Evolutionary conservation across 2,888 invertebrate species (phyloP).

Genomic region (Aphrophora alni): DNA sequence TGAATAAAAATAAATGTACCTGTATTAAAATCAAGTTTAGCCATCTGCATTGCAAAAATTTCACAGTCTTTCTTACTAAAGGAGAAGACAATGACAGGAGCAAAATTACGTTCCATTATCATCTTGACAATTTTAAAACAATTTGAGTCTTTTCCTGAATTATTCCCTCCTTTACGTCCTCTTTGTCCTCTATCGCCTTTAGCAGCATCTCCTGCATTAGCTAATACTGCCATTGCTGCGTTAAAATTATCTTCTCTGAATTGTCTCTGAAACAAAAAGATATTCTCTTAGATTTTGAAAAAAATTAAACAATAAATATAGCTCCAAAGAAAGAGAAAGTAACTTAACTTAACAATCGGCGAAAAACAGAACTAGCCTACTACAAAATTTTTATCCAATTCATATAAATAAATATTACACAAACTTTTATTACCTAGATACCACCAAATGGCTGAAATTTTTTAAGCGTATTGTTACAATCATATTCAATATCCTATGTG

Average conservation of each 20-base stretch:
- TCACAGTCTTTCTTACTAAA: slow-evolving; percentile 99
- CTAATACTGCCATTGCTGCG: slow-evolving; percentile 93
- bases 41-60: slow-evolving; percentile 94
- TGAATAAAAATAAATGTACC: slow-evolving; percentile 59
- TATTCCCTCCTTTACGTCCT: slow-evolving; percentile 74
- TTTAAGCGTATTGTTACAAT: no score
- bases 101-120: slow-evolving; percentile 97
- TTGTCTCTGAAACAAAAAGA: slow-evolving; percentile 67
- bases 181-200: slow-evolving; percentile 73
- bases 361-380: neutral
- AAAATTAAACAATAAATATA: slow-evolving; percentile 1
- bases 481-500: no score
- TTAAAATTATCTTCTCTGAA: slow-evolving; percentile 98
- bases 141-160: slow-evolving; percentile 62
- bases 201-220: slow-evolving; percentile 80
- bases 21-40: slow-evolving; percentile 95
- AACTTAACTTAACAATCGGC: neutral
- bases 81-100: slow-evolving; percentile 98
- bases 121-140: slow-evolving; percentile 98
- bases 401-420: no score
- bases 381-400: no score
- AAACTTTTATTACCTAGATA: no score
- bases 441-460: no score
- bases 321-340: neutral
- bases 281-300: slow-evolving; percentile 37